Evolutionary conservation across 2,888 invertebrate genomes (phyloP).

Genomic region (Papilio protenor): DNA sequence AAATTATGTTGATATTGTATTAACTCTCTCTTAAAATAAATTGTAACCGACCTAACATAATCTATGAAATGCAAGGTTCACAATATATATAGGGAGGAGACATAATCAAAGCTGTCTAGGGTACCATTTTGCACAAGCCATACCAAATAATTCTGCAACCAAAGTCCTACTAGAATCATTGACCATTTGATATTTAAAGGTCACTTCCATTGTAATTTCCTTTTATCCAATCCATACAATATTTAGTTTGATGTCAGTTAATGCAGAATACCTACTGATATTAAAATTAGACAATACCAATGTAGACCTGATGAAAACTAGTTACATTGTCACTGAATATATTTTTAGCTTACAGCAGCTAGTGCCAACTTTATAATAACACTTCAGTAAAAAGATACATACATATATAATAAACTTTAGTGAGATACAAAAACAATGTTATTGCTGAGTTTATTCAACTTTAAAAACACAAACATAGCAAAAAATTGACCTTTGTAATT

Average conservation of each 20-base stretch:
- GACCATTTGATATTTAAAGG: not conserved
- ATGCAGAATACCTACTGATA: not conserved
- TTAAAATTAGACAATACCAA: conserved; percentile 6
- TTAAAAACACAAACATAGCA: not conserved
- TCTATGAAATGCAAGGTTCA: too few species aligned
- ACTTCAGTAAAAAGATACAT: not conserved
- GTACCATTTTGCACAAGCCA: too few species aligned
- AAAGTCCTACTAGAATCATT: not conserved
- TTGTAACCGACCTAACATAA: too few species aligned
- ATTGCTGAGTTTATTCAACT: not conserved
- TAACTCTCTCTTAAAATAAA: too few species aligned
- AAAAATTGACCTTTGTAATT: not conserved
- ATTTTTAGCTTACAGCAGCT: conserved; percentile 20
- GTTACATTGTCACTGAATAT: not conserved
- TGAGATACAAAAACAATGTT: not conserved
- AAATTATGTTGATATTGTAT: too few species aligned
- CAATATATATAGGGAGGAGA: too few species aligned
- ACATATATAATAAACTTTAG: too few species aligned
- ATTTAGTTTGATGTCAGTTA: not conserved
- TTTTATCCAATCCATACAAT: not conserved
- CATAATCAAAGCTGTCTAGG: too few species aligned
- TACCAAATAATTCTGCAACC: not conserved
- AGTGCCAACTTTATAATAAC: conserved; percentile 23
- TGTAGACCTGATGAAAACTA: not conserved
- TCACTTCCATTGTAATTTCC: not conserved